These are phyloP conservation scores for Cryptosula pallasiana DNA, from an alignment of 2,888 invertebrate genomes.

Conservation along the genomic window DNA sequence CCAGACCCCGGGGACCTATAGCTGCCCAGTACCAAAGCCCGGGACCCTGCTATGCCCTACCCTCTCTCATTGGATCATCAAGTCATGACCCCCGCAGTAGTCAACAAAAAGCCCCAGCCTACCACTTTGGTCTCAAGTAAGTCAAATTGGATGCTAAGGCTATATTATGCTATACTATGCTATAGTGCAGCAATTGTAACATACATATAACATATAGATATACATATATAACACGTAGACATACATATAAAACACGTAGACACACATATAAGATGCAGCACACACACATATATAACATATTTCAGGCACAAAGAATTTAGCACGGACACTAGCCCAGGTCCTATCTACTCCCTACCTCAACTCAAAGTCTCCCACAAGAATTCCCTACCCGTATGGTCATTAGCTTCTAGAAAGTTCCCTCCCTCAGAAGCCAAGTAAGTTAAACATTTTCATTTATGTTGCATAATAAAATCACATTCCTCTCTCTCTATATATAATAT, in stretches of 20 bases:
- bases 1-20: slow-evolving; percentile 36
- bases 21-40: slow-evolving; percentile 38
- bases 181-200: too few species aligned
- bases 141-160: too few species aligned
- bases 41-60: slow-evolving; percentile 38
- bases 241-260: background rate
- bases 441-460: too few species aligned
- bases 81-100: slow-evolving; percentile 37
- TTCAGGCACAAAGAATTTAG: background rate
- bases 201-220: too few species aligned
- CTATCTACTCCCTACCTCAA: slow-evolving; percentile 8
- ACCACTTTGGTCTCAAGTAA: slow-evolving; percentile 31
- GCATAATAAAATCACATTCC: too few species aligned
- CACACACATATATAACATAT: background rate
- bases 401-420: slow-evolving; percentile 9
- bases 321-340: slow-evolving; percentile 19
- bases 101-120: slow-evolving; percentile 33
- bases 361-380: slow-evolving; percentile 11
- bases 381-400: background rate
- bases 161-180: too few species aligned
- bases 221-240: too few species aligned
- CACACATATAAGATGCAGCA: background rate
- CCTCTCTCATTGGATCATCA: slow-evolving; percentile 34
- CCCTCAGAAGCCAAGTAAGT: slow-evolving; percentile 22
- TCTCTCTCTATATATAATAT: too few species aligned